Evolutionary conservation across 2,888 invertebrate genomes (phyloP).

Genomic region (Lottia scabra): DNA sequence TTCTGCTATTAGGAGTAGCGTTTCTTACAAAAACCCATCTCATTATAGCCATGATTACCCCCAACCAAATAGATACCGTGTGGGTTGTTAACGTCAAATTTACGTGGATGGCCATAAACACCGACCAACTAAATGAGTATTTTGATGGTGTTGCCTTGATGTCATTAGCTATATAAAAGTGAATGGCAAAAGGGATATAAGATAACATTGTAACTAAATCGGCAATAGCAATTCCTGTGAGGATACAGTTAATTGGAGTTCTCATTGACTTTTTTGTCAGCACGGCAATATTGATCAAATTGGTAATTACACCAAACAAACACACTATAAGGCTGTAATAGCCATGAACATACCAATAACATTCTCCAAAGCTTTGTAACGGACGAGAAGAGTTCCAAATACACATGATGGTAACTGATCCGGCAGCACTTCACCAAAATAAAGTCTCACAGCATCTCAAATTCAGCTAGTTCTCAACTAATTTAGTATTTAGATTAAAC

Average conservation of each 20-base stretch:
- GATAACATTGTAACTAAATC: constrained; percentile 89
- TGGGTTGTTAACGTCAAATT: constrained; percentile 88
- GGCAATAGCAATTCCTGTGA: constrained; percentile 86
- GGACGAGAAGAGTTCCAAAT: constrained; percentile 4
- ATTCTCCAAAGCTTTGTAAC: constrained; percentile 29
- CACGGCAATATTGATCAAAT: constrained; percentile 89
- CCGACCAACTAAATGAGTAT: constrained; percentile 64
- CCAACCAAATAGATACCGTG: constrained; percentile 93
- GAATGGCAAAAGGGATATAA: constrained; percentile 89
- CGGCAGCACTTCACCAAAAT: no score
- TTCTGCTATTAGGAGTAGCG: constrained; percentile 19
- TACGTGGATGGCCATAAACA: constrained; percentile 79
- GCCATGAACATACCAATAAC: constrained; percentile 77
- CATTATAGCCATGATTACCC: constrained; percentile 92
- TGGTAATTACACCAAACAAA: constrained; percentile 88
- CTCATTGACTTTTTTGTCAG: constrained; percentile 85
- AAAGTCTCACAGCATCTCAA: no score
- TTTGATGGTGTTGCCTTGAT: constrained; percentile 36
- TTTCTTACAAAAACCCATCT: constrained; percentile 73
- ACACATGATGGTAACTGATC: constrained; percentile 8
- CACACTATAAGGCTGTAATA: constrained; percentile 88
- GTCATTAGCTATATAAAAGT: constrained; percentile 68
- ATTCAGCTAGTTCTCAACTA: no score
- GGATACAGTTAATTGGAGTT: constrained; percentile 89
- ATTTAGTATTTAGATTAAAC: no score